These are phyloP conservation scores for Sebastes oblongus DNA, from an alignment of 2,797 vertebrate genomes.

Conservation along the genomic window DNA sequence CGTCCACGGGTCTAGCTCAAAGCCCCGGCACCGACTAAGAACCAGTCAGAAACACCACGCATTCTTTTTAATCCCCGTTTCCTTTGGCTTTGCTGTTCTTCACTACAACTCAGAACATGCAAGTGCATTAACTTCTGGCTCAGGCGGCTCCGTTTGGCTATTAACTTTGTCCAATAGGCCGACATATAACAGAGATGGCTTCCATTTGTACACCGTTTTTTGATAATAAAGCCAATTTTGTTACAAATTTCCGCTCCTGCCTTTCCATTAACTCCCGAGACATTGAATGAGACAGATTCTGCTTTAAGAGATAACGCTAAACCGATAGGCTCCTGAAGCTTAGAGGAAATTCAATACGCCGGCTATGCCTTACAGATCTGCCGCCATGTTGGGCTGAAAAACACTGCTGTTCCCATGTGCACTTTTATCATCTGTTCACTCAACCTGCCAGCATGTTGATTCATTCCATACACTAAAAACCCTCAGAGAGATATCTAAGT, in stretches of 20 bases:
- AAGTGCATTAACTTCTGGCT: slow-evolving; percentile 45
- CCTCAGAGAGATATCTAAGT: slow-evolving; percentile 29
- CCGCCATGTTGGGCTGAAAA: slow-evolving; percentile 20
- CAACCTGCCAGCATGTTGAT: slow-evolving; percentile 18
- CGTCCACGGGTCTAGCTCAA: slow-evolving; percentile 54
- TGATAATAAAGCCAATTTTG: slow-evolving; percentile 34
- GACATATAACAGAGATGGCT: not conserved
- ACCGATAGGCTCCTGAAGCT: slow-evolving; percentile 29
- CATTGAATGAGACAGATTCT: slow-evolving; percentile 1
- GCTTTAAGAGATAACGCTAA: slow-evolving; percentile 34
- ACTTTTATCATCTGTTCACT: slow-evolving; percentile 33
- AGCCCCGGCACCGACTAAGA: slow-evolving; percentile 58
- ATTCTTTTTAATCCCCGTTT: slow-evolving; percentile 62
- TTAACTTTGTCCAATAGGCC: slow-evolving; percentile 27
- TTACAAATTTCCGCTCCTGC: not conserved
- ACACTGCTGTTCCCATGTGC: not conserved
- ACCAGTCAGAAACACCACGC: slow-evolving; percentile 54
- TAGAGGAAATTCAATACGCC: slow-evolving; percentile 25
- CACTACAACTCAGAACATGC: slow-evolving; percentile 39
- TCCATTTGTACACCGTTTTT: slow-evolving; percentile 19
- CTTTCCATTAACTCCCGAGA: not conserved
- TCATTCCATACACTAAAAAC: slow-evolving; percentile 35
- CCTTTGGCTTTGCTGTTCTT: slow-evolving; percentile 45
- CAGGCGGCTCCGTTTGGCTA: slow-evolving; percentile 6
- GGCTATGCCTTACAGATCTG: slow-evolving; percentile 12